Evolutionary conservation across 2,113 vertebrate genomes (phyloP), one percentile per base, ranked within the genome.

Genomic region (Cyrtonyx montezumae): DNA sequence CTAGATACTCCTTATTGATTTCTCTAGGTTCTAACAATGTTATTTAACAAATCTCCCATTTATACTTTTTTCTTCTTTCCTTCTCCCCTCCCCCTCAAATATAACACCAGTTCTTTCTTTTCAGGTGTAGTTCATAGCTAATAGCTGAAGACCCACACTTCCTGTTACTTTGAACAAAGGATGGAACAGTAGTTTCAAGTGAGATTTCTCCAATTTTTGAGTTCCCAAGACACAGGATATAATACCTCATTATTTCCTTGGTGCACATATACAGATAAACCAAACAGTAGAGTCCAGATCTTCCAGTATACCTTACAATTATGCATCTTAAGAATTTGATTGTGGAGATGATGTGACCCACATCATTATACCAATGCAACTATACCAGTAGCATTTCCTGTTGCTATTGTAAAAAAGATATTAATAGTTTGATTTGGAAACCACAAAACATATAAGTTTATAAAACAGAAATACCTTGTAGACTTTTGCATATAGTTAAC

Each of bases 111-210:
- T 0, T 0, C 2, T 68, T 84, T 89, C 66, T 43, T 58, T 87
- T 76, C n/a, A 36, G 9, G 9, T 65, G 28, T 32, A 16, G 8
- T 67, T 65, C 48, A 26, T 8, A 49, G n/a, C 22, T 83, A 23
- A 23, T 5, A 61, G 9, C 1, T 1, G 78, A 48, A 8, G 2
- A 3, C 1, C 1, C 5, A 30, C 5, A 17, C 3, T 2, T 34
- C 8, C 28, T 43, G 2, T 6, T 74, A 18, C 2, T 36, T 59
- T 80, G 32, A 77, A 45, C 49, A 58, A 81, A 71, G 9, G 10
- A 70, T 53, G 28, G 40, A 84, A 37, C 12, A 85, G 65, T 26
- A 58, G 17, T 40, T 93, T 74, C 73, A 87, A 53, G 90, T 82
- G 56, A 70, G n/a, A 79, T 46, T 90, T 77, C 40, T 87, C n/a